Conservation (phyloP, 23 tunicate genomes). For the Ciona savignyi region DNA sequence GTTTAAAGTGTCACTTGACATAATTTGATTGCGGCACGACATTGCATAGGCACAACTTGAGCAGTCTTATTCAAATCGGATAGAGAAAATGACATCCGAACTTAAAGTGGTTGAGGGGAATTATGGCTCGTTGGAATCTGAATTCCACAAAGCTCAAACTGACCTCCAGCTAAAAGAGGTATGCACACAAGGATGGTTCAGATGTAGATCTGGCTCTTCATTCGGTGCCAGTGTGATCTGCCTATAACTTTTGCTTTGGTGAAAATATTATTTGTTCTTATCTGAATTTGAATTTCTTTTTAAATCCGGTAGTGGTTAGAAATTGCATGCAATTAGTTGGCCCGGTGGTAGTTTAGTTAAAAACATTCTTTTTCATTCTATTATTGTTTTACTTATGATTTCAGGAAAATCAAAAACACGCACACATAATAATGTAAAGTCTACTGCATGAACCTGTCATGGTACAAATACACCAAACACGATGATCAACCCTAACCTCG, state of each 20-base stretch:
- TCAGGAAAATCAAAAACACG: not conserved
- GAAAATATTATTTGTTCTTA: not conserved
- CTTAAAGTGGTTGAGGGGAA: conserved; percentile 16
- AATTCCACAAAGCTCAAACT: conserved; percentile 41
- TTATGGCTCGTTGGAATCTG: conserved; percentile 27
- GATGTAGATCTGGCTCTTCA: not conserved
- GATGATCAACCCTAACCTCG: too few species aligned
- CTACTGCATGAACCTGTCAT: too few species aligned
- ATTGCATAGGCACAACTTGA: conserved; percentile 40
- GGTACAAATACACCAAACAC: too few species aligned
- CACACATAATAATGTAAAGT: not conserved
- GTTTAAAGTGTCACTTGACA: not conserved
- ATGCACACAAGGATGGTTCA: too few species aligned
- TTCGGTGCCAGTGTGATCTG: not conserved
- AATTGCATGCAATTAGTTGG: too few species aligned
- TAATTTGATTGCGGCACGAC: not conserved
- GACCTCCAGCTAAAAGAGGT: conserved; percentile 53
- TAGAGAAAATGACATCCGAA: conserved; percentile 26
- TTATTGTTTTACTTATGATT: not conserved
- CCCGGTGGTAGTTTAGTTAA: not conserved
- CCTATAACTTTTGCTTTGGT: not conserved
- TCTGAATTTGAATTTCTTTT: not conserved
- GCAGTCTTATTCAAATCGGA: conserved; percentile 15
- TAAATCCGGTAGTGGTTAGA: too few species aligned
- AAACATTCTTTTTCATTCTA: not conserved